These are phyloP conservation scores for Caenorhabditis brenneri DNA, from an alignment of 1,140 invertebrate genomes.

Conservation along the genomic window DNA sequence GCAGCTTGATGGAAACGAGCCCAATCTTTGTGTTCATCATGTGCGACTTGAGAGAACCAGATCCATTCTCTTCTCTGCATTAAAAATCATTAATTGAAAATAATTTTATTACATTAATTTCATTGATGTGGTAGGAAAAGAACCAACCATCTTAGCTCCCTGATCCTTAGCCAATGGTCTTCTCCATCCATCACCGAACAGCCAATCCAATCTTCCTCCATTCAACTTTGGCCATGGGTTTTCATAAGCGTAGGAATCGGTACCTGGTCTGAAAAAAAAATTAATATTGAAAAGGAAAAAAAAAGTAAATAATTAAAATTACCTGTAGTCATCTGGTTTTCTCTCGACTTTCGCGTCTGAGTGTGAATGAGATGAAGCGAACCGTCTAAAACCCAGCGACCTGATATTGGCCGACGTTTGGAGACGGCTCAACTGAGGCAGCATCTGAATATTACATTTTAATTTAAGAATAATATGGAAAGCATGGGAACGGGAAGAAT, in stretches of 20 bases:
- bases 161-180: constrained; percentile 67
- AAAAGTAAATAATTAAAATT: not conserved
- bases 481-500: not conserved
- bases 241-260: constrained; percentile 69
- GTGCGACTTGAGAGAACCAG: constrained; percentile 63
- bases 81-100: not conserved
- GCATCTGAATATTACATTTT: constrained; percentile 4
- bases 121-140: too few species aligned
- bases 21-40: constrained; percentile 70
- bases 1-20: constrained; percentile 61
- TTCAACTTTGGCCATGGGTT: constrained; percentile 71
- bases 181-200: constrained; percentile 70
- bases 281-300: not conserved
- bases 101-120: too few species aligned
- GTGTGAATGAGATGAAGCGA: constrained; percentile 15
- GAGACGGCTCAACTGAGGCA: constrained; percentile 43
- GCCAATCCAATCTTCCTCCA: constrained; percentile 67
- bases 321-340: constrained; percentile 46
- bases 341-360: constrained; percentile 41
- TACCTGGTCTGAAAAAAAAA: constrained; percentile 66
- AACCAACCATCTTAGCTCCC: constrained; percentile 64
- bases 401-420: constrained; percentile 2
- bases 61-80: constrained; percentile 68
- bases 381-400: constrained; percentile 15
- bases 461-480: not conserved